Evolutionary conservation across 2,797 vertebrate species (phyloP).

Genomic region (Carduelis carduelis): DNA sequence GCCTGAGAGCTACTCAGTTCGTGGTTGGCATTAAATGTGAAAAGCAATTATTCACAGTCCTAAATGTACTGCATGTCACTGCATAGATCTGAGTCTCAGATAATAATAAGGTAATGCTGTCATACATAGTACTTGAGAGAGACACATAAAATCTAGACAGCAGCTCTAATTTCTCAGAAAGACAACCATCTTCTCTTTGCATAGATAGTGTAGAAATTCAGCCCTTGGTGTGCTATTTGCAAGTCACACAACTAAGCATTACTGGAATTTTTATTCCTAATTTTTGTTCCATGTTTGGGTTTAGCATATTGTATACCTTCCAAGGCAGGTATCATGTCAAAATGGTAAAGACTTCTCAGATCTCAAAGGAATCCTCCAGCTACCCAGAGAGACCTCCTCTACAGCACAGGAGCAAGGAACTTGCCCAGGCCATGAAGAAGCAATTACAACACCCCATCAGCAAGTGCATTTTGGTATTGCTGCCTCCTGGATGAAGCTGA

Average conservation of each 20-base stretch:
- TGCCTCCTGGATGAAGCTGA: background rate
- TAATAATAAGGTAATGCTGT: background rate
- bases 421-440: background rate
- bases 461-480: background rate
- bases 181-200: background rate
- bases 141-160: background rate
- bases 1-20: background rate
- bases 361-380: background rate
- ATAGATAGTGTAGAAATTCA: background rate
- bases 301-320: background rate
- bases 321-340: background rate
- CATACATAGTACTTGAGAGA: background rate
- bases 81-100: background rate
- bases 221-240: background rate
- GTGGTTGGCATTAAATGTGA: background rate
- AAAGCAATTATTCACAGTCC: slow-evolving; percentile 9
- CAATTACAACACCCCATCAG: background rate
- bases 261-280: background rate
- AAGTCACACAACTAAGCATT: background rate
- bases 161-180: background rate
- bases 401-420: background rate
- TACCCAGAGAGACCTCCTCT: background rate
- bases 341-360: background rate
- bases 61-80: background rate
- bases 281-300: background rate